Base-by-base conservation (phyloP, 1,140 invertebrate species). In the Drosophila virilis region DNA sequence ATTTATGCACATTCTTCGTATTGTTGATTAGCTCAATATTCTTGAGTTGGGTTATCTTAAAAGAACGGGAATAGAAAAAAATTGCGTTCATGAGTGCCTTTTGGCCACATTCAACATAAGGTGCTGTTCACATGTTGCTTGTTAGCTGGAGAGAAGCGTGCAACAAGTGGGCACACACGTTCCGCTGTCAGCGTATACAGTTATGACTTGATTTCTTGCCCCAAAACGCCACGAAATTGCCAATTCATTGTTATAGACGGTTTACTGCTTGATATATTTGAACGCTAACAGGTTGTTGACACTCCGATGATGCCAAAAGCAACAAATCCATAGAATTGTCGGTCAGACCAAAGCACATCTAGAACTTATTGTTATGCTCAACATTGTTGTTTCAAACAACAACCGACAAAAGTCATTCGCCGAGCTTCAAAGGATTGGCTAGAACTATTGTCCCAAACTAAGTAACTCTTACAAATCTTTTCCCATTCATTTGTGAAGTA, bases 21-120 rank as follows among this genome's bases (percentile, higher is more conserved):
- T 90, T 90, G 66, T 90, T 92, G 71, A 88, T 92, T 69, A 91
- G 91, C 83, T 92, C 91, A 92, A 92, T 91, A 77, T 92, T 91
- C 85, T 92, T 92, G 89, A 92, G 89, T 89, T 92, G 86, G 75
- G 86, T 92, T 86, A 91, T 91, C 91, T 92, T 75, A 8, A 62
- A 71, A 54, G 50, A 58, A 48, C 40, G 64, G 62, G 74, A 54
- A 86, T 61, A 17, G 60, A 61, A 59, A 78, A 78, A 77, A 68
- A 74, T 83, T 85, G 73, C 58, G 69, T 67, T 59, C 48, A 10
- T 65, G 17, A 61, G 78, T 55, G 66, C 58, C 67, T 60, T 62
- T 65, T 50, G 58, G 57, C 40, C 37, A 78, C 48, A 62, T 68
- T 76, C 68, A 37, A 72, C 45, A 66, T 58, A 37, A 64, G 48